Evolutionary conservation across 1,140 invertebrate genomes (phyloP).

Genomic region (Leptinotarsa texana): DNA sequence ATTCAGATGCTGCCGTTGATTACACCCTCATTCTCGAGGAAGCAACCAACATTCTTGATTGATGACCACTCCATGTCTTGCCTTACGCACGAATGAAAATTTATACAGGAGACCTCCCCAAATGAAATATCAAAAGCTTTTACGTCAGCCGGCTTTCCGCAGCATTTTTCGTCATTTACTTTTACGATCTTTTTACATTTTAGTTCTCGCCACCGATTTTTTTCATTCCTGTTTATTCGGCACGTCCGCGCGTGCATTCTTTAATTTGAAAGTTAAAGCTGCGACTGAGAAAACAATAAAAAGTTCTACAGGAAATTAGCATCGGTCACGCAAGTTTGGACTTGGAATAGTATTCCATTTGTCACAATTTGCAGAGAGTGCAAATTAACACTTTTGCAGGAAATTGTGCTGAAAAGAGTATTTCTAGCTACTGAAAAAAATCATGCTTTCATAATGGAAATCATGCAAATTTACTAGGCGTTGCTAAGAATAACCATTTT

Average conservation of each 20-base stretch:
- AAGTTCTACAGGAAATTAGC: not conserved
- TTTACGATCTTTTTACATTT: not conserved
- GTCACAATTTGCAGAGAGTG: not conserved
- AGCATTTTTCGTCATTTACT: not conserved
- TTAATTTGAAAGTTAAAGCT: not conserved
- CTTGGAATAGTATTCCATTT: not conserved
- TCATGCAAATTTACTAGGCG: no score
- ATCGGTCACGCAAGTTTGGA: not conserved
- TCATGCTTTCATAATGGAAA: no score
- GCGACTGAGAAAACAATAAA: not conserved
- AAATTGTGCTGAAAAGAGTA: no score
- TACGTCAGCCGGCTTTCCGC: not conserved
- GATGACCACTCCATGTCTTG: not conserved
- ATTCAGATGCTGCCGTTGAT: no score
- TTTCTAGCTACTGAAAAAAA: no score
- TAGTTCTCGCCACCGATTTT: not conserved
- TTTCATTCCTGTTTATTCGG: not conserved
- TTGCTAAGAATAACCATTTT: no score
- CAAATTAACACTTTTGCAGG: not conserved
- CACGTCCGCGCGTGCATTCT: not conserved
- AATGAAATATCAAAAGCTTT: not conserved
- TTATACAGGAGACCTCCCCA: not conserved
- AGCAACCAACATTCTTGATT: no score
- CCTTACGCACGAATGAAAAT: not conserved
- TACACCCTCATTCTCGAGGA: no score